These are phyloP conservation scores for Fragariocoptes setiger DNA, from an alignment of 1,140 invertebrate species.

Conservation along the genomic window DNA sequence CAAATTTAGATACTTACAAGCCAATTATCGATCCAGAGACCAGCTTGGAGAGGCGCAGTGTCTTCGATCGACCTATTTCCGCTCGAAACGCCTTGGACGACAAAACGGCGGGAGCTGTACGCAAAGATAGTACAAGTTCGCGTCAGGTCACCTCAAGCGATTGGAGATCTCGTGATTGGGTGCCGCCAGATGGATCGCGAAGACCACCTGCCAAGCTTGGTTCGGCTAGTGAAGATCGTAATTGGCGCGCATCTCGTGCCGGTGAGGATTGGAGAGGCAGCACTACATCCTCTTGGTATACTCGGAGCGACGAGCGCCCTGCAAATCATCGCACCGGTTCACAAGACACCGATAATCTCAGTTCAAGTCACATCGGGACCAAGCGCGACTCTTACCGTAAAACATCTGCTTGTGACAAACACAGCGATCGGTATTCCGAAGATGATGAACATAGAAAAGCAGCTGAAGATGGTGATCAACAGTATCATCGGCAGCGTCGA, in stretches of 20 bases:
- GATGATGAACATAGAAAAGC: slow-evolving; percentile 1
- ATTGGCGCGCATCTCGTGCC: not conserved
- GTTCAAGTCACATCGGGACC: not conserved
- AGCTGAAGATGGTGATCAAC: slow-evolving; percentile 5
- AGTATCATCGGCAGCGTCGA: slow-evolving; percentile 1
- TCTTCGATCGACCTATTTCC: not conserved
- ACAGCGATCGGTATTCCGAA: not conserved
- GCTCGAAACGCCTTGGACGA: not conserved
- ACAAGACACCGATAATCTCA: not conserved
- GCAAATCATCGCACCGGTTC: not conserved
- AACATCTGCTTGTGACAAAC: not conserved
- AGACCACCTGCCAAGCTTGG: not conserved
- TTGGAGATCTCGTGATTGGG: not conserved
- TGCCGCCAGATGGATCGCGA: not conserved
- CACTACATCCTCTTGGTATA: not conserved
- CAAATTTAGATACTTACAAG: slow-evolving; percentile 1
- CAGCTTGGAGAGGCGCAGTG: not conserved
- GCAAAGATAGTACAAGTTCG: not conserved
- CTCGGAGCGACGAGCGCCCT: not conserved
- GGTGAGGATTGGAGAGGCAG: not conserved
- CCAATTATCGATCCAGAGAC: not conserved
- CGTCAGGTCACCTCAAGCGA: not conserved
- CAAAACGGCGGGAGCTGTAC: not conserved
- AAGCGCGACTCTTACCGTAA: not conserved
- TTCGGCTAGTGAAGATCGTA: not conserved